Percentiles rank a stretch among this genome's conserved stretches.
phyloP scores from a whole-genome alignment of 2,888 invertebrate species.

The Tenthredo livida region DNA sequence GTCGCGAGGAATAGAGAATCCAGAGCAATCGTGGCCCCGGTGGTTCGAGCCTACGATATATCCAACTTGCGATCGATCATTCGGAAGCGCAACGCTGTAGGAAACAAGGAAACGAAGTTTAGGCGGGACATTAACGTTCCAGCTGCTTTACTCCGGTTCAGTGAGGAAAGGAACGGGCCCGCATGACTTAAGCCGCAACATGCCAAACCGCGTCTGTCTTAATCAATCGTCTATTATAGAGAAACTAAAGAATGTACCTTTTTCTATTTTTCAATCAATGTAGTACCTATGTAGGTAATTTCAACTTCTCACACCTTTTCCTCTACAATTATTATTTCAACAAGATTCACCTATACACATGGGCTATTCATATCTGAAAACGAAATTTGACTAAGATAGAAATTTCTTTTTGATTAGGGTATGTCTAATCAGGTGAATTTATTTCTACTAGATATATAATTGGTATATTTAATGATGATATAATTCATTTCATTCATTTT shows the following conservation, averaged over 20 bases:
- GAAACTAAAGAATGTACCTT: not conserved
- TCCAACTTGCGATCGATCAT: constrained; percentile 35
- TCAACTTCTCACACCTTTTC: not conserved
- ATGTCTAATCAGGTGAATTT: not conserved
- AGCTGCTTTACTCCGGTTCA: constrained; percentile 4
- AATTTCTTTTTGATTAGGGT: too few relatives aligned
- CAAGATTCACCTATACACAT: not conserved
- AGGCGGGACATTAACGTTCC: constrained; percentile 30
- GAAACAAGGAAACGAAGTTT: constrained; percentile 47
- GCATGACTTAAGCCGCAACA: constrained; percentile 46
- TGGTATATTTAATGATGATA: not conserved
- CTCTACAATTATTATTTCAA: not conserved
- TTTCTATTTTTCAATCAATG: not conserved
- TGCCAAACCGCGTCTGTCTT: constrained; percentile 18
- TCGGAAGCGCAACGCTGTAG: constrained; percentile 4
- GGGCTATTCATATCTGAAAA: too few relatives aligned
- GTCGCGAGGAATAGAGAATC: not conserved
- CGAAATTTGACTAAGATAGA: too few relatives aligned
- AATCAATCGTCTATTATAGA: constrained; percentile 2
- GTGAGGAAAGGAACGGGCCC: not conserved
- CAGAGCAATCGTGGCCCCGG: not conserved
- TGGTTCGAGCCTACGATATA: constrained; percentile 13
- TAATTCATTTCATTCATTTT: not conserved
- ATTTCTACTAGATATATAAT: not conserved
- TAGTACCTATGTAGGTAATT: too few relatives aligned